Conservation (phyloP, 2,888 invertebrate genomes). For the Hipparchia semele region DNA sequence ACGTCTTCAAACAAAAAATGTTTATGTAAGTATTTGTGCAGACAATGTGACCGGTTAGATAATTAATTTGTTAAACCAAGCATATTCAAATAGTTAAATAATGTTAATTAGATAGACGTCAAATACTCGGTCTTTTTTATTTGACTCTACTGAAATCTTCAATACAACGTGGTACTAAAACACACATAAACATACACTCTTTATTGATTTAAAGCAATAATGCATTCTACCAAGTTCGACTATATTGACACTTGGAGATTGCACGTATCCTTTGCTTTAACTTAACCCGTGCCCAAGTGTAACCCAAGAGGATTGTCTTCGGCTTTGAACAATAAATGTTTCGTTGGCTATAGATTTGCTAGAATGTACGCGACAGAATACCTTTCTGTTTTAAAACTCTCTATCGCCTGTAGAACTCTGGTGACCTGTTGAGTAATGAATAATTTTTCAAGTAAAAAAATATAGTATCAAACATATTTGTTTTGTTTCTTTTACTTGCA, state of each 20-base stretch:
- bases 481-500: neutral
- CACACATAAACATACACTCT: neutral
- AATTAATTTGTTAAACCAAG: slow-evolving; percentile 2
- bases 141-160: neutral
- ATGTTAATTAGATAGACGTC: neutral
- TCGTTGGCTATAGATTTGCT: slow-evolving; percentile 65
- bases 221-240: neutral
- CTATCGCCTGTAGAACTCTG: neutral
- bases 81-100: neutral
- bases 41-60: neutral
- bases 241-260: slow-evolving; percentile 5
- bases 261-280: slow-evolving; percentile 25
- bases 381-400: neutral
- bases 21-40: slow-evolving; percentile 5
- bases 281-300: slow-evolving; percentile 52
- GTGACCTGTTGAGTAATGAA: neutral
- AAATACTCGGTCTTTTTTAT: neutral
- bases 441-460: too few species aligned
- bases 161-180: neutral
- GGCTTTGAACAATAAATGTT: slow-evolving; percentile 64
- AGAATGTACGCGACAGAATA: slow-evolving; percentile 49
- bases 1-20: slow-evolving; percentile 7
- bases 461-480: too few species aligned
- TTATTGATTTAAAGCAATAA: neutral
- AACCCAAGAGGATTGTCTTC: slow-evolving; percentile 63